Evolutionary conservation across 2,113 vertebrate genomes (phyloP), one percentile per base, ranked within the genome.

Genomic region (Lanius ludovicianus): DNA sequence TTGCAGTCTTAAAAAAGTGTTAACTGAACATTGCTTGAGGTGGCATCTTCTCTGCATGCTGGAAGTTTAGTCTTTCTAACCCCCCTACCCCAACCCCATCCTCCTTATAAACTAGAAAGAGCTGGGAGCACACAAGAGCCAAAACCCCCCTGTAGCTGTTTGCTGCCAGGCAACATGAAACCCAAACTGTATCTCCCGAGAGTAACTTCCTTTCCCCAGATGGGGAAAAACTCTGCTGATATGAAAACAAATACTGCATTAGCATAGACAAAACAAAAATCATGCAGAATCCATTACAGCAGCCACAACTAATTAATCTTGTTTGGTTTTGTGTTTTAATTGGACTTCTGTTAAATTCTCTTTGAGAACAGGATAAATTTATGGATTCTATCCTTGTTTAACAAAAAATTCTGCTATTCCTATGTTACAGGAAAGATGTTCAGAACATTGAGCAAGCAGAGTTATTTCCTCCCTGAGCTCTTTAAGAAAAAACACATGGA

Each of bases 261-360:
- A 93, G 86, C 53, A 64, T 10, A 90, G 71, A 84, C 75, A 91
- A 93, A 96, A 86, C 92, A 96, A 94, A 90, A 97, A 86, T 90
- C 11, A 50, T 68, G 76, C 17, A 19, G 88, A 92, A 79, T 95
- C 88, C 78, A 92, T 93, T 94, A 92, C 95, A 97, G 87, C 84
- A 95, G 94, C 84, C 80, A 86, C 42, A 69, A 70, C 85, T 88
- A 97, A 74, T 93, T 53, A 81, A 85, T 95, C 49, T 41, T 49
- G 37, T 81, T 89, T 91, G 71, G 2, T 79, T 87, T 64, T 89
- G 41, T 63, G 87, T 71, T 62, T 82, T 59, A 84, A 82, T 84
- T 73, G 30, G 67, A 90, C 55, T 94, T 93, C n/a, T 88, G 70
- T 81, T 93, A 78, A 91, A 90, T 87, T 71, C 56, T 89, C 50